These are phyloP conservation scores for Chalcosyrphus nemorum DNA, from an alignment of 2,888 invertebrate genomes.

Conservation along the genomic window DNA sequence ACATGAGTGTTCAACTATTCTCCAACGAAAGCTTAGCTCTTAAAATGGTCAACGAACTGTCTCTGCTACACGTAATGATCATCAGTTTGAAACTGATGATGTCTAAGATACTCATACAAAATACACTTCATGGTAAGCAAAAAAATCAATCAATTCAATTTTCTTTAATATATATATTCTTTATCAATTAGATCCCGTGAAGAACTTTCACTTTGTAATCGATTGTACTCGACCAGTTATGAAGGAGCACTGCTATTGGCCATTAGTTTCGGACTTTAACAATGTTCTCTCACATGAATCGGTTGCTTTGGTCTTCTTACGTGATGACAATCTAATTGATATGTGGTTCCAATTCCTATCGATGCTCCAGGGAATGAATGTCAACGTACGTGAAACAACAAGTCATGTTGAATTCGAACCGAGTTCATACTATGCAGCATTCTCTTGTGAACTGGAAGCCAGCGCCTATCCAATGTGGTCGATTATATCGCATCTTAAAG, in stretches of 20 bases:
- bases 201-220: constrained; percentile 94
- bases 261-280: constrained; percentile 97
- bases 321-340: constrained; percentile 93
- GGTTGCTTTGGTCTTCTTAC: constrained; percentile 94
- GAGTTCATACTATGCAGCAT: constrained; percentile 98
- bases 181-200: constrained; percentile 85
- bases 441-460: constrained; percentile 98
- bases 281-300: constrained; percentile 96
- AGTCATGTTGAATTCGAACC: constrained; percentile 98
- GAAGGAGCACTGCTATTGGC: constrained; percentile 99
- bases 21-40: constrained; percentile 95
- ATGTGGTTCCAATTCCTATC: constrained; percentile 98
- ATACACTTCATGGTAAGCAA: constrained; percentile 90
- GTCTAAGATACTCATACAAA: constrained; percentile 93
- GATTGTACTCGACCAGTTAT: constrained; percentile 95
- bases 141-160: neutral
- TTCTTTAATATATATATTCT: constrained; percentile 1
- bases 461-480: constrained; percentile 99
- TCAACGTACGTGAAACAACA: constrained; percentile 94
- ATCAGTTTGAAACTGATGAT: constrained; percentile 96
- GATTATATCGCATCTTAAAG: constrained; percentile 92
- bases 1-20: constrained; percentile 98
- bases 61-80: constrained; percentile 96
- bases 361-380: constrained; percentile 99
- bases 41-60: constrained; percentile 94